Evolutionary conservation across 2,888 invertebrate genomes (phyloP).

Genomic region (Cinara cedri): DNA sequence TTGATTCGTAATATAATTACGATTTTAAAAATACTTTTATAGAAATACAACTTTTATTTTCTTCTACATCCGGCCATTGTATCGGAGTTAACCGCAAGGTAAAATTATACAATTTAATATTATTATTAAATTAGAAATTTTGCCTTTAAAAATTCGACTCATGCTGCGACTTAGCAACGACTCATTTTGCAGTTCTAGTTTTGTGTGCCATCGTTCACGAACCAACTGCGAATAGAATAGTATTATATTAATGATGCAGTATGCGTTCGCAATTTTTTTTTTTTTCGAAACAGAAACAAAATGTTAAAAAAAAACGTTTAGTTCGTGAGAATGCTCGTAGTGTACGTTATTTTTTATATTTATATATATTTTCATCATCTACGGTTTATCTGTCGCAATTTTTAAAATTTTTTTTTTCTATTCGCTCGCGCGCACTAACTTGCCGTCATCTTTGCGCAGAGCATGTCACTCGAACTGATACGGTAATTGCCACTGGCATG

Average conservation of each 20-base stretch:
- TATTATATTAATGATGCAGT: background rate
- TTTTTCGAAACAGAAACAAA: background rate
- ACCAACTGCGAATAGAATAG: background rate
- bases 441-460: background rate
- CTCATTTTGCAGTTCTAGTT: constrained; percentile 12
- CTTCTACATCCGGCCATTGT: background rate
- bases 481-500: background rate
- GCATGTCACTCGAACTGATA: constrained; percentile 2
- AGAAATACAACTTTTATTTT: no score
- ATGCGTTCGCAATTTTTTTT: background rate
- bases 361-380: no score
- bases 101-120: background rate
- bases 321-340: background rate
- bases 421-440: background rate
- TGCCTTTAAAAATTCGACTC: background rate
- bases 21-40: no score
- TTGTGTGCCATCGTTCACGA: background rate
- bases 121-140: constrained; percentile 1
- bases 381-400: no score
- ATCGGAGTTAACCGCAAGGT: background rate
- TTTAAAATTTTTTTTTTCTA: no score
- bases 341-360: background rate
- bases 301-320: background rate
- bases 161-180: no score
- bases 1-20: background rate